phyloP scores from a whole-genome alignment of 2,113 vertebrate genomes.

The Anhinga rufa region DNA sequence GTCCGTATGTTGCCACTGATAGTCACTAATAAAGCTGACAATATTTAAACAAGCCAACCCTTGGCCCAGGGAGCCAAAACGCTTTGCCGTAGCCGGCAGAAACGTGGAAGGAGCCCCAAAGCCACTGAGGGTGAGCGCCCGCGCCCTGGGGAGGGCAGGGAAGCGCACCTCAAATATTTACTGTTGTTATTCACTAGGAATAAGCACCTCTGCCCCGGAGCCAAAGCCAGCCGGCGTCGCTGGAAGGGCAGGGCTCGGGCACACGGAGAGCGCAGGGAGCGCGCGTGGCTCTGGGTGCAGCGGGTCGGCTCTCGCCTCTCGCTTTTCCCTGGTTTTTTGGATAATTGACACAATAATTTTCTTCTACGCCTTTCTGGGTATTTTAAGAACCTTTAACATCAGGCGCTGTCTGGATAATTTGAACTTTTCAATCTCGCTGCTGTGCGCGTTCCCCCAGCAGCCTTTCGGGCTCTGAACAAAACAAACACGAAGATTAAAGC shows the following conservation, averaged over 20 bases:
- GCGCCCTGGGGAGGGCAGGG: neutral
- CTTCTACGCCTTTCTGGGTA: neutral
- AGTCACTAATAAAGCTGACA: neutral
- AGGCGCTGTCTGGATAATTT: neutral
- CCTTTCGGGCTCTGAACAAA: neutral
- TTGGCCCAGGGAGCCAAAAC: neutral
- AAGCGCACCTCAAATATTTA: neutral
- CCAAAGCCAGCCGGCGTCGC: neutral
- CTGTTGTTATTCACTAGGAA: neutral
- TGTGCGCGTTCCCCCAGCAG: neutral
- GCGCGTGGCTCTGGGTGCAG: neutral
- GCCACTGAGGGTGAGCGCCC: neutral
- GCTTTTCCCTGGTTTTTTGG: neutral
- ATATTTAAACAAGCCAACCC: neutral
- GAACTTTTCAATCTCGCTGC: neutral
- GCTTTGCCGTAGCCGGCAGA: neutral
- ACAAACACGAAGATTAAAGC: neutral
- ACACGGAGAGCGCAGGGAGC: neutral
- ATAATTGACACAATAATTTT: neutral
- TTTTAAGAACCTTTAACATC: neutral
- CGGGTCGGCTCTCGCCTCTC: fast-evolving
- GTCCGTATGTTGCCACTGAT: neutral
- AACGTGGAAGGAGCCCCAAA: neutral
- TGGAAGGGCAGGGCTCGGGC: neutral
- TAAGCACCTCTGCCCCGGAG: neutral